Percentiles rank a stretch among this genome's conserved stretches.
Evolutionary conservation across 2,888 invertebrate genomes (phyloP).

Genomic region (Mamestra brassicae): DNA sequence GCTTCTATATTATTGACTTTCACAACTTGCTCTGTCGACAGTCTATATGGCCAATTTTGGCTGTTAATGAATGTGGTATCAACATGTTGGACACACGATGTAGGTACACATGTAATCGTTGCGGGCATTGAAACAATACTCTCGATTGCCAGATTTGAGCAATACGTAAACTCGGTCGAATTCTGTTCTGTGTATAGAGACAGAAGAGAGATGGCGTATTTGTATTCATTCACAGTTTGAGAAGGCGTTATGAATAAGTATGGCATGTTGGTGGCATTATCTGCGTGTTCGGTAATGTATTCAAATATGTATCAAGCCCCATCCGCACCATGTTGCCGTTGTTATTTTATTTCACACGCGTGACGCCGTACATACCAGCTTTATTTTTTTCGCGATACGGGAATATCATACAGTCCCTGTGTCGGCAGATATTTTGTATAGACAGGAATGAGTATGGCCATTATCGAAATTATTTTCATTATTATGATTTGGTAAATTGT

Average conservation of each 20-base stretch:
- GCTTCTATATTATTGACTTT: background rate
- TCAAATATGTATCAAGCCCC: constrained; percentile 90
- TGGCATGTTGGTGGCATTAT: constrained; percentile 86
- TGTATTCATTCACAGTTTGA: constrained; percentile 84
- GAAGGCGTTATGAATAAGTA: constrained; percentile 89
- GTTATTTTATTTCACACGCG: constrained; percentile 90
- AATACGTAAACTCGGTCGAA: constrained; percentile 30
- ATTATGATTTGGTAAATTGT: constrained; percentile 7
- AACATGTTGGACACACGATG: background rate
- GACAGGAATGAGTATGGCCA: constrained; percentile 44
- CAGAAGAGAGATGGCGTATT: constrained; percentile 70
- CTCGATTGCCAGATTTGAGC: constrained; percentile 43
- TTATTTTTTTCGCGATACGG: constrained; percentile 85
- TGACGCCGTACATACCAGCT: constrained; percentile 82
- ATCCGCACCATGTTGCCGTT: constrained; percentile 87
- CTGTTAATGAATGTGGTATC: background rate
- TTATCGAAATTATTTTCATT: constrained; percentile 22
- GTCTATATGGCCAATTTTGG: background rate
- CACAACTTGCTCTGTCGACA: background rate
- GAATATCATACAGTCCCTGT: constrained; percentile 78
- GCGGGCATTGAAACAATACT: background rate
- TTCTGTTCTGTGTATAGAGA: constrained; percentile 36
- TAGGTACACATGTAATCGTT: background rate
- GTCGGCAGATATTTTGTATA: constrained; percentile 69
- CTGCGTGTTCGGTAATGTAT: constrained; percentile 89